Evolutionary conservation across 1,140 invertebrate genomes (phyloP).

Genomic region (Vollenhovia emeryi): DNA sequence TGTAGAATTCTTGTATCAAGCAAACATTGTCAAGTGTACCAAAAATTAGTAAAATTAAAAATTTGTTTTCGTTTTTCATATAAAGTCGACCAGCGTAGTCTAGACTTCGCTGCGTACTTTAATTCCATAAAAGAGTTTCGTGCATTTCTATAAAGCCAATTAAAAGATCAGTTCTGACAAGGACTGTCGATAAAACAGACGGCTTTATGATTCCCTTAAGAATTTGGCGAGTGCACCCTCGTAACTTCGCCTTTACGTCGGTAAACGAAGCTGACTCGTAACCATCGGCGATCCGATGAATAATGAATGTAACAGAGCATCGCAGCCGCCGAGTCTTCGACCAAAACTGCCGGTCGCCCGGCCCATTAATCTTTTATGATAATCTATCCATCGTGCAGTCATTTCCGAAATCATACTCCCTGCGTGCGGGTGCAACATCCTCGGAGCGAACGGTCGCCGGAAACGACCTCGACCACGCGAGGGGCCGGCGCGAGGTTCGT

Average conservation of each 20-base stretch:
- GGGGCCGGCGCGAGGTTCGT: not conserved
- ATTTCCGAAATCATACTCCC: slow-evolving; percentile 44
- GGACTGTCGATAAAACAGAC: too few relatives aligned
- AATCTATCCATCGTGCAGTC: slow-evolving; percentile 29
- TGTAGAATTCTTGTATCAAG: too few relatives aligned
- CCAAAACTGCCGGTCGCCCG: slow-evolving; percentile 1
- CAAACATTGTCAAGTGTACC: too few relatives aligned
- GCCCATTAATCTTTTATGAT: slow-evolving; percentile 55
- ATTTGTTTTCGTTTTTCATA: too few relatives aligned
- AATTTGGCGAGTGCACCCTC: not conserved
- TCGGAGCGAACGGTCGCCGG: slow-evolving; percentile 27
- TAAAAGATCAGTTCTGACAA: too few relatives aligned
- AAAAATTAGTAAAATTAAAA: too few relatives aligned
- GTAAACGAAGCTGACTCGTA: not conserved
- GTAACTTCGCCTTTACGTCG: not conserved
- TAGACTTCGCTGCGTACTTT: too few relatives aligned
- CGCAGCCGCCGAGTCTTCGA: slow-evolving; percentile 25
- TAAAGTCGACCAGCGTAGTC: too few relatives aligned
- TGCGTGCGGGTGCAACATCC: slow-evolving; percentile 31
- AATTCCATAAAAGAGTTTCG: too few relatives aligned
- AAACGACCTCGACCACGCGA: slow-evolving; percentile 18
- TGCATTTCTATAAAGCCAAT: too few relatives aligned
- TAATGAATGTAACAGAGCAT: slow-evolving; percentile 30
- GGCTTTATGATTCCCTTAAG: too few relatives aligned
- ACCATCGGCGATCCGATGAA: slow-evolving; percentile 16